Evolutionary conservation across 2,797 vertebrate genomes (phyloP).

Genomic region (Potorous gilbertii): DNA sequence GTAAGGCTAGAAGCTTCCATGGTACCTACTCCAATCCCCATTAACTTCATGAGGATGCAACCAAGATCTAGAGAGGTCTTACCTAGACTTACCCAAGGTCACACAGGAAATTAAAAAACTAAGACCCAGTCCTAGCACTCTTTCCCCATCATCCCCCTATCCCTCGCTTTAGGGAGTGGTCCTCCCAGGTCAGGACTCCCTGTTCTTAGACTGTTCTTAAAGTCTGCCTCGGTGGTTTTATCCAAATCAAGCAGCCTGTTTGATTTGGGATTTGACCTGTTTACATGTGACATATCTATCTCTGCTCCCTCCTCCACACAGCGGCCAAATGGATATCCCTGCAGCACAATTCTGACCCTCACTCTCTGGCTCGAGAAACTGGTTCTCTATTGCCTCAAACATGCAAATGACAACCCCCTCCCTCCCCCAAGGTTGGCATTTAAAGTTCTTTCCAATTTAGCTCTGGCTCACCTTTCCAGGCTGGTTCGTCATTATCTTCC

Average conservation of each 20-base stretch:
- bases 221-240: neutral
- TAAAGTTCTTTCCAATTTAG: neutral
- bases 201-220: neutral
- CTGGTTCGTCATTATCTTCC: neutral
- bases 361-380: neutral
- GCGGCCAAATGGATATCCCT: neutral
- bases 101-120: accelerated
- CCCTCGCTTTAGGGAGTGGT: neutral
- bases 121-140: neutral
- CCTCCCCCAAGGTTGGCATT: neutral
- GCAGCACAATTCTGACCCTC: neutral
- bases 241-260: neutral
- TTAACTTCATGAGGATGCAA: neutral
- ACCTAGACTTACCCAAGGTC: neutral
- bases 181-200: too few relatives aligned
- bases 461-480: neutral
- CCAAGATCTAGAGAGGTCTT: neutral
- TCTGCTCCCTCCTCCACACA: neutral
- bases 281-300: too few relatives aligned
- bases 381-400: neutral
- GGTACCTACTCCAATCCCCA: neutral
- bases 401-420: too few relatives aligned
- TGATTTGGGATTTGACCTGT: neutral
- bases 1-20: neutral
- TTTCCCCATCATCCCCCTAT: neutral